phyloP scores from a whole-genome alignment of 2,113 vertebrate genomes.

The Cynoglossus semilaevis region DNA sequence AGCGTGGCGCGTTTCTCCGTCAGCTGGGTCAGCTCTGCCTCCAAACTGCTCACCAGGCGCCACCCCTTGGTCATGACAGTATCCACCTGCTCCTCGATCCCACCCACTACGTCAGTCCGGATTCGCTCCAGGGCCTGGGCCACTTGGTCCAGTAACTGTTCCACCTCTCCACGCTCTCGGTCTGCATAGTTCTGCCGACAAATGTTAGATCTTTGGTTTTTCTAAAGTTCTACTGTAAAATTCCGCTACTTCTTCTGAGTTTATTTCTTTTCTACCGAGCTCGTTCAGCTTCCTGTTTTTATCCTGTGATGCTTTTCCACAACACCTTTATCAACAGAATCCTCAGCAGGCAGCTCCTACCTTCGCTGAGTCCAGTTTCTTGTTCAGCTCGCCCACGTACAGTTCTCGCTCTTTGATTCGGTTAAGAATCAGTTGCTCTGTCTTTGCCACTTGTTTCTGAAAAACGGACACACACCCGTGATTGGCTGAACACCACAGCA shows the following conservation, averaged over 20 bases:
- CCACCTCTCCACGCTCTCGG: slow-evolving; percentile 57
- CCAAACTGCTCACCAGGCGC: slow-evolving; percentile 46
- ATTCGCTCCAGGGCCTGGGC: slow-evolving; percentile 56
- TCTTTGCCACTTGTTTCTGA: slow-evolving; percentile 71
- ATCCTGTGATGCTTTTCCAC: too few relatives aligned
- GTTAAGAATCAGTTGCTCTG: slow-evolving; percentile 71
- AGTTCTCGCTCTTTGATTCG: slow-evolving; percentile 57
- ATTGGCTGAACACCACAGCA: background rate
- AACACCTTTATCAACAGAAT: too few relatives aligned
- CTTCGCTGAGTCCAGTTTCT: slow-evolving; percentile 54
- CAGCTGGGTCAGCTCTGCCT: slow-evolving; percentile 63
- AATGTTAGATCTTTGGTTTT: too few relatives aligned
- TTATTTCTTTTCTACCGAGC: too few relatives aligned
- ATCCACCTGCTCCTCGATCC: slow-evolving; percentile 59
- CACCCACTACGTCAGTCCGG: slow-evolving; percentile 58
- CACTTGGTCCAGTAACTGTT: slow-evolving; percentile 60
- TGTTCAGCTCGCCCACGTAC: slow-evolving; percentile 51
- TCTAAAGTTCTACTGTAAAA: too few relatives aligned
- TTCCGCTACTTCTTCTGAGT: too few relatives aligned
- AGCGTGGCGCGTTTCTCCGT: slow-evolving; percentile 52
- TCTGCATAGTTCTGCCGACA: slow-evolving; percentile 58
- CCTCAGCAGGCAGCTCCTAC: slow-evolving; percentile 24
- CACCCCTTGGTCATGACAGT: slow-evolving; percentile 63
- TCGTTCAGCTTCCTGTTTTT: too few relatives aligned
- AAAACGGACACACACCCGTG: background rate